phyloP scores from a whole-genome alignment of 2,113 vertebrate genomes.

The Machaerirhynchus nigripectus region DNA sequence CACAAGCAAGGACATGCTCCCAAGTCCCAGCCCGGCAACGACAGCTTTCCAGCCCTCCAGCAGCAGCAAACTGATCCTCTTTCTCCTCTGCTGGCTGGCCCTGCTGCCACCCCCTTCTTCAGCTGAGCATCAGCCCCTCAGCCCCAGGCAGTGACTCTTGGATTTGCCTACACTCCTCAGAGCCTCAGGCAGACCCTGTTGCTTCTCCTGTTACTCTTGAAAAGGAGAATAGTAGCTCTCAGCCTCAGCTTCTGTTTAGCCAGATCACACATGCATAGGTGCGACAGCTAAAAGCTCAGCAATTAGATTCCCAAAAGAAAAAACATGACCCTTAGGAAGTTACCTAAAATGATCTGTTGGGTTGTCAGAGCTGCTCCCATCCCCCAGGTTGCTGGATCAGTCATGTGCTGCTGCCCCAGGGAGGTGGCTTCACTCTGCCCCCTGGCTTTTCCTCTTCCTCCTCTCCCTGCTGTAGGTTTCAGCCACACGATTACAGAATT shows the following conservation, averaged over 20 bases:
- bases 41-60: background rate
- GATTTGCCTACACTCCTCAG: background rate
- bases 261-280: background rate
- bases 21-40: rapidly evolving
- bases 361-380: background rate
- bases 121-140: background rate
- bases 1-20: background rate
- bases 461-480: background rate
- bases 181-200: background rate
- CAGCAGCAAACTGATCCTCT: background rate
- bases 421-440: background rate
- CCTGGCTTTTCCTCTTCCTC: background rate
- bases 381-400: background rate
- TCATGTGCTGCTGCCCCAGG: background rate
- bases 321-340: background rate
- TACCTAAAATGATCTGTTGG: background rate
- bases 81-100: background rate
- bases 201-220: background rate
- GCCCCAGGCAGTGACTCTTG: background rate
- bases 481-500: background rate
- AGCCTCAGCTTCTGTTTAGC: background rate
- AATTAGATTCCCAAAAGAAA: background rate
- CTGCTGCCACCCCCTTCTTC: rapidly evolving
- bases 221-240: background rate
- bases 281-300: background rate